A percentile compares a stretch with the other conserved stretches of the same genome.
Evolutionary conservation across 2,797 vertebrate species (phyloP).

Genomic region (Danionella dracula): DNA sequence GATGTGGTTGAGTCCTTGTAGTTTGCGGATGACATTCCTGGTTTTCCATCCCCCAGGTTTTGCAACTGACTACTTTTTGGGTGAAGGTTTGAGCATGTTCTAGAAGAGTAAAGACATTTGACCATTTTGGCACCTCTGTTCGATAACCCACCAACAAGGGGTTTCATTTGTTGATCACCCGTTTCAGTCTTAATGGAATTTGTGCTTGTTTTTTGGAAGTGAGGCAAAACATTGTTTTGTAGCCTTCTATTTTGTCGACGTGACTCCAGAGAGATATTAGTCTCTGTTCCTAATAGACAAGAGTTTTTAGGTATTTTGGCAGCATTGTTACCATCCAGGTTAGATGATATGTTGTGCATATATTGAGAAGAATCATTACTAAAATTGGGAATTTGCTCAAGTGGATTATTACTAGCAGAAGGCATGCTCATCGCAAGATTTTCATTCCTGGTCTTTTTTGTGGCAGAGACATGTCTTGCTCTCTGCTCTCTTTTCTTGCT

Average conservation of each 20-base stretch:
- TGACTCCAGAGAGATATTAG: neutral
- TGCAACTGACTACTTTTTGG: conserved; percentile 2
- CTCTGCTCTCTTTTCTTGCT: conserved; percentile 75
- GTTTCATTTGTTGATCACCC: conserved; percentile 32
- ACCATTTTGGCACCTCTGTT: conserved; percentile 44
- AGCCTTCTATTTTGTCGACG: conserved; percentile 52
- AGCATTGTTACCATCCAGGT: conserved; percentile 7
- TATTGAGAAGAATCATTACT: conserved; percentile 37
- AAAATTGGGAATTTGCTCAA: neutral
- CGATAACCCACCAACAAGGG: conserved; percentile 30
- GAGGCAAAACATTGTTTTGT: conserved; percentile 50
- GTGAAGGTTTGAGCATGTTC: conserved; percentile 43
- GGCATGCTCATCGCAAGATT: conserved; percentile 10
- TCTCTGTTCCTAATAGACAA: neutral
- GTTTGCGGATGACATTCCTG: conserved; percentile 44
- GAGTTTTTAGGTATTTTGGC: conserved; percentile 9
- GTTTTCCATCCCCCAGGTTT: neutral
- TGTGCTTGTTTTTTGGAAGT: conserved; percentile 35
- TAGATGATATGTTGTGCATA: conserved; percentile 42
- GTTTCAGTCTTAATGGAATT: conserved; percentile 31
- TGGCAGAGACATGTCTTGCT: conserved; percentile 56
- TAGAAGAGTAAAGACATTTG: conserved; percentile 44
- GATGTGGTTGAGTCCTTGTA: conserved; percentile 45
- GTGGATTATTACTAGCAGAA: neutral
- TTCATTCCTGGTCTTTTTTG: conserved; percentile 19